Evolutionary conservation across 2,797 vertebrate species (phyloP), one percentile per base, ranked within the genome.

Genomic region (Anniella stebbinsi): DNA sequence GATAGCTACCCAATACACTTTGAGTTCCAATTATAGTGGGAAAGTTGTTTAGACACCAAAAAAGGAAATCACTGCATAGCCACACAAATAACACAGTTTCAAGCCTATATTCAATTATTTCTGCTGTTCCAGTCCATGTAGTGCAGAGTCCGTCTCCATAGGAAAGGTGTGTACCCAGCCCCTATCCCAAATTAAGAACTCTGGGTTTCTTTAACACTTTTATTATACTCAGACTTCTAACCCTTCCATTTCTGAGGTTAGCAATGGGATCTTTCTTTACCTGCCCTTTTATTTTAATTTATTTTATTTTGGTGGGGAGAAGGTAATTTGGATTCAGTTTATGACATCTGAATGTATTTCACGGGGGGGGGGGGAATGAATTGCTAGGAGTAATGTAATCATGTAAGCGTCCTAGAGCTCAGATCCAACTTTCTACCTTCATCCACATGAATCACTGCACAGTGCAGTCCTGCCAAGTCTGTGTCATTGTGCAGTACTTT

Each of bases 301-400:
- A 45, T 45, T 45, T 45, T 45, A 45, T 45, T 45, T 63, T 28
- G 38, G 25, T 23, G 60, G 28, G 70, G 28, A 17, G 12, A 8
- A 70, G 15, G n/a, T 70, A 66, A 66, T 18, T 63, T 76, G 54
- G 38, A 33, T 63, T 86, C 30, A 45, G 30, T 83, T 88, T 83
- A 76, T 38, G 9, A 30, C n/a, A 89, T 54, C 38, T 80, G 51
- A 45, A 80, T 89, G 51, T 87, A 84, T 76, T 63, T 63, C 60
- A 63, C 17, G 25, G 41, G 36, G 36, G 25, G 25, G 41, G 36
- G 36, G 25, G 28, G 12, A 36, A 78, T 36, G 25, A 72, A 33
- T 18, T 41, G 17, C 7, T 57, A 17, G 67, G 75, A 63, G 78
- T 67, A 25, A 67, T 12, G 38, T 63, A 84, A 28, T 70, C 23